Percentiles rank a stretch among this genome's conserved stretches.
phyloP scores from a whole-genome alignment of 2,888 invertebrate species.

The Drosophila bunnanda region DNA sequence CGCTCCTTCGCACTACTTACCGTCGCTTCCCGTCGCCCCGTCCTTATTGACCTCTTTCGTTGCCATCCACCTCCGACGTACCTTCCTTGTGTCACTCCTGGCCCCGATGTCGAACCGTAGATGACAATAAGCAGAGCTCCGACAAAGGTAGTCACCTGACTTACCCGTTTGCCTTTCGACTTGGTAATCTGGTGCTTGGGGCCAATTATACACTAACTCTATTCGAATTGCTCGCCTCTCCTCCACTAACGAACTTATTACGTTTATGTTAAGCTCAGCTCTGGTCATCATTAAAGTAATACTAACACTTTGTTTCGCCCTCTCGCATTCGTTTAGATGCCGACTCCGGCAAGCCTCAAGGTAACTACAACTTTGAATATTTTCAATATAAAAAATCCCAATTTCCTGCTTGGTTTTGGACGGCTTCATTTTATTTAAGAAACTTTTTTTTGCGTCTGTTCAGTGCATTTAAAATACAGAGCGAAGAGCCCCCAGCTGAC shows the following conservation, averaged over 20 bases:
- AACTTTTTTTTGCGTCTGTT: neutral
- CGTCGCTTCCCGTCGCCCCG: constrained; percentile 40
- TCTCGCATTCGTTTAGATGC: constrained; percentile 64
- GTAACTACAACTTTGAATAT: constrained; percentile 68
- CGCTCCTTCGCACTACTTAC: constrained; percentile 50
- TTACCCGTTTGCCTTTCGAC: constrained; percentile 23
- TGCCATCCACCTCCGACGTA: constrained; percentile 39
- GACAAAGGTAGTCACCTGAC: constrained; percentile 80
- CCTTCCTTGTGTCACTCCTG: constrained; percentile 16
- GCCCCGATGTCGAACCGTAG: constrained; percentile 62
- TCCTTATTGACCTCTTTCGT: constrained; percentile 32
- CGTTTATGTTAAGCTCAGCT: neutral
- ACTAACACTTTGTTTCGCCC: constrained; percentile 42
- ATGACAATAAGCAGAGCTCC: constrained; percentile 79
- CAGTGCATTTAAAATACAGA: neutral
- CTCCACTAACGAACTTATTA: constrained; percentile 6
- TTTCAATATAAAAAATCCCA: constrained; percentile 6
- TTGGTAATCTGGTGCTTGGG: constrained; percentile 16
- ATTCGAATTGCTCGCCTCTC: neutral
- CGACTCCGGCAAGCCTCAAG: constrained; percentile 80
- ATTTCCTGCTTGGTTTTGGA: constrained; percentile 15
- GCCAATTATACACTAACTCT: constrained; percentile 7
- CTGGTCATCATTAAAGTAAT: neutral
- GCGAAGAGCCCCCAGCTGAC: neutral
- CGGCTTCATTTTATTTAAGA: neutral